Conservation (phyloP, 2,797 vertebrate genomes). For the Babyrousa celebensis region DNA sequence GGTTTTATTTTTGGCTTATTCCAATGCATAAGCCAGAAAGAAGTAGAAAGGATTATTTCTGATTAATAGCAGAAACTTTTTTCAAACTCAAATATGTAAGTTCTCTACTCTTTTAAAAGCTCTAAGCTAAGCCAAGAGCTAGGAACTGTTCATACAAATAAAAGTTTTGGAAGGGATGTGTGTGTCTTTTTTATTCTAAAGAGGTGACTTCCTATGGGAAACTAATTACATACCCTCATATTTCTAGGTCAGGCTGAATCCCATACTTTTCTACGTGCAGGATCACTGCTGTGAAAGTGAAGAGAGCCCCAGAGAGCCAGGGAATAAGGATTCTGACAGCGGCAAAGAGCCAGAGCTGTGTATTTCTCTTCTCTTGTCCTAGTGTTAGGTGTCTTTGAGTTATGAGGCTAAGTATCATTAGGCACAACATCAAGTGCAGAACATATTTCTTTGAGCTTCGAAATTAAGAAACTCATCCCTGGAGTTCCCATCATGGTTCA, state of each 20-base stretch:
- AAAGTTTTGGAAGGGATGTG: slow-evolving; percentile 74
- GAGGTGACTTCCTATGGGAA: slow-evolving; percentile 3
- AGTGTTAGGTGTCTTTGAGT: neutral
- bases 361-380: slow-evolving; percentile 11
- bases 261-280: neutral
- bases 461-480: neutral
- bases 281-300: neutral
- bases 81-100: slow-evolving; percentile 65
- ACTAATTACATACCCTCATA: neutral
- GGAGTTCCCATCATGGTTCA: too few relatives aligned
- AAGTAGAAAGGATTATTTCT: slow-evolving; percentile 77
- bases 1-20: slow-evolving; percentile 79
- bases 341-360: neutral
- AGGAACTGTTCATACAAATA: slow-evolving; percentile 79
- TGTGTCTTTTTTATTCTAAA: slow-evolving; percentile 72
- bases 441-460: slow-evolving; percentile 36
- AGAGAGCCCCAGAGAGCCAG: neutral
- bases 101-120: slow-evolving; percentile 75
- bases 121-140: slow-evolving; percentile 72
- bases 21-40: slow-evolving; percentile 71
- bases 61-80: slow-evolving; percentile 82
- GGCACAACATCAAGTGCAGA: neutral
- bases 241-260: neutral
- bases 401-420: neutral
- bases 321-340: neutral